Evolutionary conservation across 2,888 invertebrate genomes (phyloP).

Genomic region (Ophonus ardosiacus): DNA sequence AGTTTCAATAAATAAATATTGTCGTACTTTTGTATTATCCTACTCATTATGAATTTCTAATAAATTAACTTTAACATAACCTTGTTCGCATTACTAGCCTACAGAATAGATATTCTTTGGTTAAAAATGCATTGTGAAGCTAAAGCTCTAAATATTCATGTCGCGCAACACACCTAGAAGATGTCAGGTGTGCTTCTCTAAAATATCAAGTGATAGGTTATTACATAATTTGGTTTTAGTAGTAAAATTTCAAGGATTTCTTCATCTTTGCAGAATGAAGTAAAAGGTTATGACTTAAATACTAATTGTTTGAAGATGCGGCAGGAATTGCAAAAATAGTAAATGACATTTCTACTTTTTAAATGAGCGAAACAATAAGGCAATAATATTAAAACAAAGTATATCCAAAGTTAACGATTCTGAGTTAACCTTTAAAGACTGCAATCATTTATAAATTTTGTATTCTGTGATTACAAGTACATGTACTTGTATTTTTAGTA

Average conservation of each 20-base stretch:
- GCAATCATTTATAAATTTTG: too few relatives aligned
- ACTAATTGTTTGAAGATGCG: slow-evolving; percentile 23
- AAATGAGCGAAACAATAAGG: not conserved
- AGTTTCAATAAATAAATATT: too few relatives aligned
- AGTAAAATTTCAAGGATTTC: slow-evolving; percentile 54
- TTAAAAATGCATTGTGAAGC: not conserved
- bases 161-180: not conserved
- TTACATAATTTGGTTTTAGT: slow-evolving; percentile 57
- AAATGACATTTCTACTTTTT: not conserved
- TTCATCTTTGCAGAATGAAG: slow-evolving; percentile 31
- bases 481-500: too few relatives aligned
- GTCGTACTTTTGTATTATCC: too few relatives aligned
- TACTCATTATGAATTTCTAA: not conserved
- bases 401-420: too few relatives aligned
- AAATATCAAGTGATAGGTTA: slow-evolving; percentile 60
- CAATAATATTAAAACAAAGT: not conserved
- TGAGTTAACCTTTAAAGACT: too few relatives aligned
- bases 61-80: not conserved
- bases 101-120: not conserved
- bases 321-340: not conserved
- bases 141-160: not conserved
- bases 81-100: not conserved
- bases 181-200: not conserved
- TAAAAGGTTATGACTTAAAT: slow-evolving; percentile 34
- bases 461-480: too few relatives aligned